A percentile compares a stretch with the other conserved stretches of the same genome.
phyloP scores from a whole-genome alignment of 2,797 vertebrate species.

The Pelochelys cantorii region DNA sequence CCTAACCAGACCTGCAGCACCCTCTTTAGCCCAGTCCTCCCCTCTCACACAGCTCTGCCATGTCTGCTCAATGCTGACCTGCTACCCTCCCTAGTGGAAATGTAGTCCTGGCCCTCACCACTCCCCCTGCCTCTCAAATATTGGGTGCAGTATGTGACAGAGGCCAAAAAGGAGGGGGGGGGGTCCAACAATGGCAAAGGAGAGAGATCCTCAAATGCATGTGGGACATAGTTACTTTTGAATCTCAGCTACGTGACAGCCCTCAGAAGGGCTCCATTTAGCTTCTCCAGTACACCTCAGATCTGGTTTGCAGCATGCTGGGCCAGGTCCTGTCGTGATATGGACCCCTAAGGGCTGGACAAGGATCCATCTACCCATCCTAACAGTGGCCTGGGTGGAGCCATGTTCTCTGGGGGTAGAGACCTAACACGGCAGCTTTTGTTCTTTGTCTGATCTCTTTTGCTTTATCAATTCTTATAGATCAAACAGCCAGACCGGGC shows the following conservation, averaged over 20 bases:
- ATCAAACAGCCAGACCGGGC: slow-evolving; percentile 62
- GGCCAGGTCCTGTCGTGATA: neutral
- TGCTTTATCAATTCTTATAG: slow-evolving; percentile 65
- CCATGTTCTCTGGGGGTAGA: neutral
- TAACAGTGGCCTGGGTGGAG: rapidly evolving
- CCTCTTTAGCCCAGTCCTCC: neutral
- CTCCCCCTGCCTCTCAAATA: neutral
- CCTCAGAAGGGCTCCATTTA: neutral
- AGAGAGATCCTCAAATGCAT: neutral
- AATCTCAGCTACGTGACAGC: neutral
- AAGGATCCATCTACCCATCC: neutral
- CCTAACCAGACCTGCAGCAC: neutral
- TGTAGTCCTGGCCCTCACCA: neutral
- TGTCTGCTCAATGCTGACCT: neutral
- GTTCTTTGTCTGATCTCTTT: neutral
- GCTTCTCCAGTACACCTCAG: neutral
- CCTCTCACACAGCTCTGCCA: neutral
- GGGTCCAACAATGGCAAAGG: rapidly evolving
- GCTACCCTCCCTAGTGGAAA: neutral
- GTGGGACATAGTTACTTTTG: neutral
- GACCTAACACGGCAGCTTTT: neutral
- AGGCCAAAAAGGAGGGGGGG: neutral
- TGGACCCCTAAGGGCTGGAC: neutral
- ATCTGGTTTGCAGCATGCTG: neutral
- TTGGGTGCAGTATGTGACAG: neutral